Percentiles rank a stretch among this genome's conserved stretches.
Evolutionary conservation across 2,797 vertebrate genomes (phyloP).

Genomic region (Gallinago solitaria): DNA sequence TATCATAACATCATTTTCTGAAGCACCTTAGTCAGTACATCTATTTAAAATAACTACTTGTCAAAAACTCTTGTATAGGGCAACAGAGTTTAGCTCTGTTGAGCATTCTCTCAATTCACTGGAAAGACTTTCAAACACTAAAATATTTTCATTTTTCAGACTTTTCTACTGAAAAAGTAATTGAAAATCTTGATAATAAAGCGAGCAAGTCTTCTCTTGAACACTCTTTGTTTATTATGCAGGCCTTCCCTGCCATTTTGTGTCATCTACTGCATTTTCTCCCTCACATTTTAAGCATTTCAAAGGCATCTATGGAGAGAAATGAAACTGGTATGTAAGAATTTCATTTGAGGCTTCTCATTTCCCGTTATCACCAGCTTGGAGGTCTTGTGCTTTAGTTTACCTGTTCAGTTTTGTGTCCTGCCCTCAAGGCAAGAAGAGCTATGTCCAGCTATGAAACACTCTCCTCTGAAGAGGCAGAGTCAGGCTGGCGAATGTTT

Average conservation of each 20-base stretch:
- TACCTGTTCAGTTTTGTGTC: not conserved
- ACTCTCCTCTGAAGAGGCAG: not conserved
- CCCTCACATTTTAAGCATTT: not conserved
- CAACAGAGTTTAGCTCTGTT: not conserved
- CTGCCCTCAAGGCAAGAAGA: not conserved
- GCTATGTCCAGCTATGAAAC: not conserved
- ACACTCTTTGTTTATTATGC: not conserved
- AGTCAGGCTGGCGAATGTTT: not conserved
- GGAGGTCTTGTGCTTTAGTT: not conserved
- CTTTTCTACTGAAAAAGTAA: not conserved
- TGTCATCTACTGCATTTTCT: not conserved
- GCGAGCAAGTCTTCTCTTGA: not conserved
- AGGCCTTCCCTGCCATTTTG: rapidly evolving
- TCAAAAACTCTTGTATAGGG: not conserved
- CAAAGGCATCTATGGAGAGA: not conserved
- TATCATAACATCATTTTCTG: not conserved
- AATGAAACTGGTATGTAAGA: not conserved
- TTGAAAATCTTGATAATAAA: not conserved
- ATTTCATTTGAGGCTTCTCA: not conserved
- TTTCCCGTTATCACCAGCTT: not conserved
- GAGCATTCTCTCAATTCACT: not conserved
- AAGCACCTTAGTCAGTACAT: not conserved
- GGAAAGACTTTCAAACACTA: not conserved
- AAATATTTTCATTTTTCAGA: not conserved
- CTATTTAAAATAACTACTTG: not conserved